Evolutionary conservation across 2,888 invertebrate genomes (phyloP).

Genomic region (Villa cingulata): DNA sequence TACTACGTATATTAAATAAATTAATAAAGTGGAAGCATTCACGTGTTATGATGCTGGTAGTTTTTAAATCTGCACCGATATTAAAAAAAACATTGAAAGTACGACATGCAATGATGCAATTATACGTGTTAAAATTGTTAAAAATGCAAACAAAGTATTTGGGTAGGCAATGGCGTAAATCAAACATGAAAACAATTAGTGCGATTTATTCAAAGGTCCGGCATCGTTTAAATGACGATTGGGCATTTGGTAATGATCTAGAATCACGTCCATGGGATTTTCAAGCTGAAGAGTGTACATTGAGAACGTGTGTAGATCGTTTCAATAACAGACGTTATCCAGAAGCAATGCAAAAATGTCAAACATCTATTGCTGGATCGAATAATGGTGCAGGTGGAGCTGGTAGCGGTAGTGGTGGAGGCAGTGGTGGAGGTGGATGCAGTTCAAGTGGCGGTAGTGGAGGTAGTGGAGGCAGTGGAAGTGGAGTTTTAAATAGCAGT

Average conservation of each 20-base stretch:
- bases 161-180: slow-evolving; percentile 97
- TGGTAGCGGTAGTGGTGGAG: slow-evolving; percentile 2
- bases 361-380: slow-evolving; percentile 15
- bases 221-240: slow-evolving; percentile 94
- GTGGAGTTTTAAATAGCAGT: slow-evolving; percentile 1
- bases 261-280: slow-evolving; percentile 98
- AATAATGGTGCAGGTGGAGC: slow-evolving; percentile 8
- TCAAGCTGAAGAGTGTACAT: slow-evolving; percentile 90
- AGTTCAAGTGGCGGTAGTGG: background rate
- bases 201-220: slow-evolving; percentile 96
- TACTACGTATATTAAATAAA: slow-evolving; percentile 92
- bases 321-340: slow-evolving; percentile 89
- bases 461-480: slow-evolving; percentile 7
- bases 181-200: slow-evolving; percentile 99
- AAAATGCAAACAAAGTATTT: slow-evolving; percentile 99
- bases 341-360: slow-evolving; percentile 36
- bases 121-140: slow-evolving; percentile 91
- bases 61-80: slow-evolving; percentile 98
- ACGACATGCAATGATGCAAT: slow-evolving; percentile 90
- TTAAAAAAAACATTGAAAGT: slow-evolving; percentile 92
- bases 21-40: slow-evolving; percentile 99
- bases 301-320: slow-evolving; percentile 86
- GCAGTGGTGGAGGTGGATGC: background rate
- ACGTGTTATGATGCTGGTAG: slow-evolving; percentile 98
- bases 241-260: slow-evolving; percentile 98